A percentile compares a stretch with the other conserved stretches of the same genome.
phyloP scores from a whole-genome alignment of 2,888 invertebrate species.

The Amiota mariae region DNA sequence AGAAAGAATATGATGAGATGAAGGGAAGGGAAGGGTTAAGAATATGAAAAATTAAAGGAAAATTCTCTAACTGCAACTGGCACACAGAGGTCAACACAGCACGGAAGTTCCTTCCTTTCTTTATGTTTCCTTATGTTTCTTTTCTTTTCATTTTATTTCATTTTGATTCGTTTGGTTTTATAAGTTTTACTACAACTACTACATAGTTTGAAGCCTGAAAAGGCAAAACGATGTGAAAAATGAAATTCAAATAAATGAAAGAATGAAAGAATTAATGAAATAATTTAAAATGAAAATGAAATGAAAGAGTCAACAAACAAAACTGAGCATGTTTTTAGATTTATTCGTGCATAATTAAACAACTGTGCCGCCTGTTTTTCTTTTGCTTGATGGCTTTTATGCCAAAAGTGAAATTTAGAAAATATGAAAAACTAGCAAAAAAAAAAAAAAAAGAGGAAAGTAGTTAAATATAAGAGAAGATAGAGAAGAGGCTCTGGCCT shows the following conservation, averaged over 20 bases:
- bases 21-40: neutral
- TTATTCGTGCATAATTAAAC: slow-evolving; percentile 63
- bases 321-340: slow-evolving; percentile 56
- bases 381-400: no score
- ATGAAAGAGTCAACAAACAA: slow-evolving; percentile 13
- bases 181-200: no score
- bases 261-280: neutral
- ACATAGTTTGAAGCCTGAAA: slow-evolving; percentile 1
- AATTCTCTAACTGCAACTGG: neutral
- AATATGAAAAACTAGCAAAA: neutral
- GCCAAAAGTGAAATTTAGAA: neutral
- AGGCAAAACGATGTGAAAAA: neutral
- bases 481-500: neutral
- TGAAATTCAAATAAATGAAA: slow-evolving; percentile 18
- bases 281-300: slow-evolving; percentile 4
- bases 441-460: neutral
- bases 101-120: slow-evolving; percentile 12
- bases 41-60: neutral
- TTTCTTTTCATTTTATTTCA: neutral
- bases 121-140: no score
- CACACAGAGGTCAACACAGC: slow-evolving; percentile 25
- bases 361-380: slow-evolving; percentile 52
- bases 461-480: neutral
- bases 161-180: neutral
- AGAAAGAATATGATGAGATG: neutral